Base-by-base conservation (phyloP, 1,140 invertebrate species). In the Scaptomyza pallida region DNA sequence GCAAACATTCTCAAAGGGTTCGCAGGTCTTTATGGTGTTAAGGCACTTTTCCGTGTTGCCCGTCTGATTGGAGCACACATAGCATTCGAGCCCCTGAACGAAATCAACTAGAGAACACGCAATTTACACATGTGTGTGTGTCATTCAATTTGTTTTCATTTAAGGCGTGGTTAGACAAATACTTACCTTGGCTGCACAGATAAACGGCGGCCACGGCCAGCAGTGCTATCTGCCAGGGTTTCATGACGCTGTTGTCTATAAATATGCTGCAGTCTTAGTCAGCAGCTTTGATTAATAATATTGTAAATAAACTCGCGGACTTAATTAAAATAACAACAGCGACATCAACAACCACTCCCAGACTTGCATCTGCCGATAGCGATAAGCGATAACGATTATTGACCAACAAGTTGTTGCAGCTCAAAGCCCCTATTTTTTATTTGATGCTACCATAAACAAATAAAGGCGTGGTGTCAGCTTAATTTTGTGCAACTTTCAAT, bases 11-110 rank as follows among this genome's bases (percentile, higher is more conserved):
- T 99, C 89, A 23, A 93, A 94, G 75, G 95, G 94, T 69, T 97
- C 95, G 91, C 98, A 99, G 16, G 96, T 97, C 91, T 95, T 96
- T 15, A 98, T 97, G 3, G 97, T 98, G 85, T 96, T 97, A 8
- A 97, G 92, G 92, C 98, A 99, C 92, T 99, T 99, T 72, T 96
- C 97, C 30, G 93, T 94, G 89, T 99, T 99, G 72, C 96, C 95
- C 77, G 98, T 97, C 93, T 99, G 98, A 77, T 96, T 94, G 55
- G 95, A 93, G 92, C 98, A 99, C 10, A 98, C 97, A 91, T 99
- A 99, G 92, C 98, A 99, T 92, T 99, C 97, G 64, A 99, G 93
- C 67, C 94, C 93, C 89, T 92, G 82, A 80, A 93, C 96, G 95
- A 90, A 78, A 92, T 61, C 59, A 1, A 91, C 91, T 86, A 16